These are phyloP conservation scores for Coregonus suidteri DNA, from an alignment of 2,797 vertebrate species.

Conservation along the genomic window DNA sequence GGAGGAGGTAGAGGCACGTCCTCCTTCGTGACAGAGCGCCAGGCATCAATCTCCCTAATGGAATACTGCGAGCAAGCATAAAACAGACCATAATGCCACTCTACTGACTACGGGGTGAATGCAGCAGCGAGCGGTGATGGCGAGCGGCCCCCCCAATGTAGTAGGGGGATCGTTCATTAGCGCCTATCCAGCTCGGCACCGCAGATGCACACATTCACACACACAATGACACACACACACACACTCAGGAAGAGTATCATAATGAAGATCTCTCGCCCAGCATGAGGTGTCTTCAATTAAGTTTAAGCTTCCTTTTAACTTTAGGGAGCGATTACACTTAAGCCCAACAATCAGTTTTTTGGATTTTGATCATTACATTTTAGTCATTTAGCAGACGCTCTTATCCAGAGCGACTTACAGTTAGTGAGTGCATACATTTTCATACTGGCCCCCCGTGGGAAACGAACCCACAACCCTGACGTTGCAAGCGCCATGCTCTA, in stretches of 20 bases:
- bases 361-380: conserved; percentile 19
- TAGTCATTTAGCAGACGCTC: too few relatives aligned
- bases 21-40: conserved; percentile 68
- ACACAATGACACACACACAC: not conserved
- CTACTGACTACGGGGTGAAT: conserved; percentile 47
- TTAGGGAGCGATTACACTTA: conserved; percentile 34
- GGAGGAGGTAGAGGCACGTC: conserved; percentile 54
- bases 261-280: conserved; percentile 18
- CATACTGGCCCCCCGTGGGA: too few relatives aligned
- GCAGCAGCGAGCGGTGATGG: not conserved
- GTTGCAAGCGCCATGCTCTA: too few relatives aligned
- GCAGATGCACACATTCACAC: not conserved
- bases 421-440: too few relatives aligned
- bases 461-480: too few relatives aligned
- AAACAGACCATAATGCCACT: conserved; percentile 67
- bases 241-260: conserved; percentile 30
- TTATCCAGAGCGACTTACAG: too few relatives aligned
- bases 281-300: conserved; percentile 39
- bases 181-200: conserved; percentile 43
- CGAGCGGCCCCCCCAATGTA: conserved; percentile 26
- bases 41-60: conserved; percentile 79
- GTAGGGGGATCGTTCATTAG: conserved; percentile 46
- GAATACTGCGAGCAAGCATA: conserved; percentile 71
- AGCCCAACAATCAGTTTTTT: conserved; percentile 25
- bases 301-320: conserved; percentile 34